Conservation (phyloP, 2,797 vertebrate genomes). For the Ataeniobius toweri region DNA sequence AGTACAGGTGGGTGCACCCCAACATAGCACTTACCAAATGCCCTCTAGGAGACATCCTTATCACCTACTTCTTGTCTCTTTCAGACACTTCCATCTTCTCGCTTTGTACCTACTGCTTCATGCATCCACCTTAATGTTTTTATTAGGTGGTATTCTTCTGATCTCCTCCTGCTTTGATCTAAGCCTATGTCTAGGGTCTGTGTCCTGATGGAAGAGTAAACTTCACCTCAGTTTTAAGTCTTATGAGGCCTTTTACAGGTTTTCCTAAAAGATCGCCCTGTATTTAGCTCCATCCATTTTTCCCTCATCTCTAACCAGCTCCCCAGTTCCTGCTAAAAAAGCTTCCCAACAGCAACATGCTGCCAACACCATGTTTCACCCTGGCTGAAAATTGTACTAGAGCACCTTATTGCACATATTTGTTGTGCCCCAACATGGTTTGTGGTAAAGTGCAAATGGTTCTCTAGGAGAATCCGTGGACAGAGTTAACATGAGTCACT, state of each 20-base stretch:
- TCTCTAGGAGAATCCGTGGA: too few relatives aligned
- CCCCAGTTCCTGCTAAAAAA: neutral
- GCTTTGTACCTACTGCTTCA: neutral
- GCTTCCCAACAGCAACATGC: neutral
- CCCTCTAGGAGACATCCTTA: conserved; percentile 9
- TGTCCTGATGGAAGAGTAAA: neutral
- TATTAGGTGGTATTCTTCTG: neutral
- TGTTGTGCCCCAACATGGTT: neutral
- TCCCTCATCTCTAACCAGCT: neutral
- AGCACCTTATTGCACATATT: neutral
- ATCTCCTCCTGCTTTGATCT: neutral
- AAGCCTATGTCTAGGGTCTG: neutral
- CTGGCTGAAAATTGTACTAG: neutral
- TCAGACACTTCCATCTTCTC: neutral
- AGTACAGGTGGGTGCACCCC: conserved; percentile 39
- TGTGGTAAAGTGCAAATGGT: too few relatives aligned
- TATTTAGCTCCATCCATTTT: neutral
- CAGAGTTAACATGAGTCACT: neutral
- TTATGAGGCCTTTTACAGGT: neutral
- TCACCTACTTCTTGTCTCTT: conserved; percentile 19
- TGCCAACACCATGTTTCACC: neutral
- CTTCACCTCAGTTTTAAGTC: neutral
- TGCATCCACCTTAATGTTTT: neutral
- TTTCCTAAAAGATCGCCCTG: neutral
- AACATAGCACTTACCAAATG: conserved; percentile 1